Conservation (phyloP, 2,797 vertebrate species). For the Hoplostethus atlanticus region DNA sequence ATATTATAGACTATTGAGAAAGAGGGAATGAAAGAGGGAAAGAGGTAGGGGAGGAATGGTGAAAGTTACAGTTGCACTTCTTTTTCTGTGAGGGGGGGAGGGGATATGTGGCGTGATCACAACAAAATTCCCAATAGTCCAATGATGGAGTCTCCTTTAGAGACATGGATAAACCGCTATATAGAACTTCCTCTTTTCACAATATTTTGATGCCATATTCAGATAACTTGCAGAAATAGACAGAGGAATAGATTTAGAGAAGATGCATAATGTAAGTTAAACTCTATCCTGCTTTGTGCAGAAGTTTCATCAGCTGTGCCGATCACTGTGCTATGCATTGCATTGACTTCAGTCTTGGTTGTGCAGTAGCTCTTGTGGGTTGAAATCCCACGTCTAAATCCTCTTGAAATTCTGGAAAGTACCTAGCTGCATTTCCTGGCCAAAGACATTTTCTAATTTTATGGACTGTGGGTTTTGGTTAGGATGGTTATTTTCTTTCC, state of each 20-base stretch:
- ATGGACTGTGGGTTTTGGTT: not conserved
- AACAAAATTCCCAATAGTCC: not conserved
- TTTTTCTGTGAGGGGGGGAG: not conserved
- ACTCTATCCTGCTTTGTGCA: conserved; percentile 29
- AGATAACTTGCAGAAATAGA: conserved; percentile 8
- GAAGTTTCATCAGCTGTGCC: not conserved
- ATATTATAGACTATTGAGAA: conserved; percentile 62
- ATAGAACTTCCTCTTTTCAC: not conserved
- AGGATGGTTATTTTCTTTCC: not conserved
- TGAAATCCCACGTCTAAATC: not conserved
- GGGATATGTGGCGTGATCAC: not conserved
- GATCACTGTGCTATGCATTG: not conserved
- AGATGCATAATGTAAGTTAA: conserved; percentile 25
- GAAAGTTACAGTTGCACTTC: conserved; percentile 40
- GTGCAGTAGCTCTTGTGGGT: not conserved
- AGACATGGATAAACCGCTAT: conserved; percentile 2
- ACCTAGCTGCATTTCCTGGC: not conserved
- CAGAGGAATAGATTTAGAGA: not conserved
- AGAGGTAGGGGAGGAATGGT: conserved; percentile 35
- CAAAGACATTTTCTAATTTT: not conserved
- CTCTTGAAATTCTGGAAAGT: not conserved
- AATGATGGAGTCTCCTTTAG: conserved; percentile 8
- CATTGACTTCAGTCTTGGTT: not conserved
- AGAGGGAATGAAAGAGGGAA: conserved; percentile 34
- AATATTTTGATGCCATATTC: conserved; percentile 16